Evolutionary conservation across 1,140 invertebrate genomes (phyloP).

Genomic region (Helicoverpa armigera): DNA sequence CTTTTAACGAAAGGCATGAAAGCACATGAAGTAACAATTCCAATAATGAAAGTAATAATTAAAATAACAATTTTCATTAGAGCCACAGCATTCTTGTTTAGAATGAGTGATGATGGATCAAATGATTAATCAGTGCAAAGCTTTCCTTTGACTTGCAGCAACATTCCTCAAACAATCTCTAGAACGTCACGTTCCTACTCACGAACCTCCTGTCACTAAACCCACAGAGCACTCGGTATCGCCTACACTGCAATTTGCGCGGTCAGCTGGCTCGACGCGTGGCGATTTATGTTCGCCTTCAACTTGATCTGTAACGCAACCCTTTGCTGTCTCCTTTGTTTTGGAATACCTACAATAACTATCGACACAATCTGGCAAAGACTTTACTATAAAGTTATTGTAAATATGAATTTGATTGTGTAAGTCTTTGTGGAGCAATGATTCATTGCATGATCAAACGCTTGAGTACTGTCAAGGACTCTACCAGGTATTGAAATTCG

Average conservation of each 20-base stretch:
- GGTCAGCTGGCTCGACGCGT: constrained; percentile 46
- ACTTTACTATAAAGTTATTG: too few species aligned
- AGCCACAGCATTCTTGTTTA: too few species aligned
- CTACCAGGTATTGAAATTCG: not conserved
- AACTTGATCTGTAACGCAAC: constrained; percentile 54
- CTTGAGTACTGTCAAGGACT: too few species aligned
- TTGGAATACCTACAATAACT: constrained; percentile 11
- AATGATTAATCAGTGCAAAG: too few species aligned
- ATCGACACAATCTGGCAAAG: not conserved
- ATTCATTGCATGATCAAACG: too few species aligned
- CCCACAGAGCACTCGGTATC: not conserved
- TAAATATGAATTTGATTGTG: too few species aligned
- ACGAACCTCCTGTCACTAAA: not conserved
- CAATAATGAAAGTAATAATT: too few species aligned
- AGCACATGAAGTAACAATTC: not conserved
- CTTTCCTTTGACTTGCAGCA: not conserved
- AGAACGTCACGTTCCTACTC: not conserved
- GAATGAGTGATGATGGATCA: too few species aligned
- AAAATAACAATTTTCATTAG: too few species aligned
- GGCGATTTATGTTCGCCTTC: constrained; percentile 55
- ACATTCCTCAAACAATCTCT: not conserved
- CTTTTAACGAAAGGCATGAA: not conserved
- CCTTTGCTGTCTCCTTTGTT: constrained; percentile 28
- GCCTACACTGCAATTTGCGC: constrained; percentile 52
- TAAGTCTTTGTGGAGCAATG: too few species aligned